Evolutionary conservation across 2,888 invertebrate genomes (phyloP).

Genomic region (Epistrophe grossulariae): DNA sequence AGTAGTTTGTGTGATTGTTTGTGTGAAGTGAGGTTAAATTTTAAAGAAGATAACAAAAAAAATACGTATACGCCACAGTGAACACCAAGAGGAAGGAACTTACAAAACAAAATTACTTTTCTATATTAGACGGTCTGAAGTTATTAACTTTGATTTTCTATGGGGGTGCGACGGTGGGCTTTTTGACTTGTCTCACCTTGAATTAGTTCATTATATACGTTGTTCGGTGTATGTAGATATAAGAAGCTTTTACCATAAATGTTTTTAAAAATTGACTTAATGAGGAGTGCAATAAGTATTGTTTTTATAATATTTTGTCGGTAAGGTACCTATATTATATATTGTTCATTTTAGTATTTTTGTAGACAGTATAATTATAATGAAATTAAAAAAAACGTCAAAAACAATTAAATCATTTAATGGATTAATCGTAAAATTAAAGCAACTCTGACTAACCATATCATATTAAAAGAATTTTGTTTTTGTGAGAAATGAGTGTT

Average conservation of each 20-base stretch:
- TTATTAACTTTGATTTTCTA: constrained; percentile 27
- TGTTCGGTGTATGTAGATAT: background rate
- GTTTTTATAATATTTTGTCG: constrained; percentile 14
- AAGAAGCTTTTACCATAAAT: background rate
- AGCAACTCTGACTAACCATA: background rate
- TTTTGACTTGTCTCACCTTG: constrained; percentile 34
- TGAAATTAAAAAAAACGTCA: background rate
- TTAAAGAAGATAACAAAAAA: constrained; percentile 1
- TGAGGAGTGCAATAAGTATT: constrained; percentile 11
- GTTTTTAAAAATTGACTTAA: constrained; percentile 13
- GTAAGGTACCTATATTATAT: background rate
- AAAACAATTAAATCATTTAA: constrained; percentile 2
- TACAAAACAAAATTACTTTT: constrained; percentile 6
- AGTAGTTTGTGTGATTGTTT: constrained; percentile 46
- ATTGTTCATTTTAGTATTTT: background rate
- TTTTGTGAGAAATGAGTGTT: background rate
- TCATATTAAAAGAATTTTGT: background rate
- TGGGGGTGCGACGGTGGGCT: background rate
- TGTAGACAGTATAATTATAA: background rate
- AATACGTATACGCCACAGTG: constrained; percentile 65
- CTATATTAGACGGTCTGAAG: constrained; percentile 33
- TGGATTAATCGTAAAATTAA: background rate
- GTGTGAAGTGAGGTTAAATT: background rate
- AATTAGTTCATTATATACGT: constrained; percentile 8
- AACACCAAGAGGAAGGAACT: constrained; percentile 26